A percentile compares a stretch with the other conserved stretches of the same genome.
phyloP scores from a whole-genome alignment of 2,888 invertebrate species.

The Osmoderma eremita region DNA sequence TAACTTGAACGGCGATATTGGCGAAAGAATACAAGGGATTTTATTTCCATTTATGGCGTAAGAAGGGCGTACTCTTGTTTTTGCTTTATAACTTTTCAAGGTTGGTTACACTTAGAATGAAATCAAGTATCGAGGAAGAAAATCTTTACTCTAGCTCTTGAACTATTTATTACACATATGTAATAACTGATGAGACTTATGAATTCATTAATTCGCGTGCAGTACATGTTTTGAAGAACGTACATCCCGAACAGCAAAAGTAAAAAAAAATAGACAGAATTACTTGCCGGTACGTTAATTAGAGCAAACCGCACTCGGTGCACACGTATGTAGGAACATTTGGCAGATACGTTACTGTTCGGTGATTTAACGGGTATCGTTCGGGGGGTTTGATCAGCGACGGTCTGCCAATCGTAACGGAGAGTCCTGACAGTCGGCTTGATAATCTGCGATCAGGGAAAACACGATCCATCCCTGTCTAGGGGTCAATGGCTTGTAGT shows the following conservation, averaged over 20 bases:
- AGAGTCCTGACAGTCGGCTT: conserved; percentile 51
- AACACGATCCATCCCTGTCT: conserved; percentile 56
- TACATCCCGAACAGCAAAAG: background rate
- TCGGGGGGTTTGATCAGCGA: conserved; percentile 16
- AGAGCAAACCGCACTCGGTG: conserved; percentile 1
- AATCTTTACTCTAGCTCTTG: too few relatives aligned
- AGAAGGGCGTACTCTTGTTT: too few relatives aligned
- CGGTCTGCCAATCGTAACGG: conserved; percentile 11
- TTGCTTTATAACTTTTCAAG: too few relatives aligned
- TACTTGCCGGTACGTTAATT: conserved; percentile 3
- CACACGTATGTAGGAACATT: conserved; percentile 41
- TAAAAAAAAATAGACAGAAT: background rate
- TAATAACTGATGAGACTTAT: too few relatives aligned
- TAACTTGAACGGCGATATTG: too few relatives aligned
- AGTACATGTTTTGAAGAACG: too few relatives aligned
- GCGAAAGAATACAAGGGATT: too few relatives aligned
- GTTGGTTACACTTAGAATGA: too few relatives aligned
- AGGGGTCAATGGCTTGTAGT: conserved; percentile 43
- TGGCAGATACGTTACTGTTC: conserved; percentile 54
- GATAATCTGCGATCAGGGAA: conserved; percentile 57
- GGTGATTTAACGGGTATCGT: conserved; percentile 53
- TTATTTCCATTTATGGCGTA: too few relatives aligned
- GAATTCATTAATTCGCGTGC: too few relatives aligned
- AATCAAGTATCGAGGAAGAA: too few relatives aligned
- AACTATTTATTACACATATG: too few relatives aligned